Conservation (phyloP, 2,888 invertebrate genomes). For the Pseudococcus longispinus region DNA sequence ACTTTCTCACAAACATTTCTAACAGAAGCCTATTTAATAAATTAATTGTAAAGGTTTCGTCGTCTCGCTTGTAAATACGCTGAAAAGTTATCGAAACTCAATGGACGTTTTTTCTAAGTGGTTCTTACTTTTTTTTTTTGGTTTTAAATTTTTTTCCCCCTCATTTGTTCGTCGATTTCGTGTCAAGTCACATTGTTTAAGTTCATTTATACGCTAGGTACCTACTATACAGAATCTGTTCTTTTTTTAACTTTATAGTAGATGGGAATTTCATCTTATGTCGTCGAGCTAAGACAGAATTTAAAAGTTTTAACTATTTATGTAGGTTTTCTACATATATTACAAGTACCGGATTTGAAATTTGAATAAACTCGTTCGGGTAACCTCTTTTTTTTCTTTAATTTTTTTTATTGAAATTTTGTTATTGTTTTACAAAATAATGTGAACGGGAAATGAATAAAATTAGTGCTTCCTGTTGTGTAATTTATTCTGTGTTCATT, state of each 20-base stretch:
- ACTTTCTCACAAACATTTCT: not conserved
- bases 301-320: not conserved
- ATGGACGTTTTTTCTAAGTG: not conserved
- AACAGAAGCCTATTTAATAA: not conserved
- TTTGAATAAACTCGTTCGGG: not conserved
- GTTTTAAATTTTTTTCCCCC: not conserved
- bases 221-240: not conserved
- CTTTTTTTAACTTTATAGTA: not conserved
- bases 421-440: slow-evolving; percentile 34
- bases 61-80: not conserved
- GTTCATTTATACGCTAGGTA: not conserved
- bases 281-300: not conserved
- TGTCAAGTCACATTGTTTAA: slow-evolving; percentile 3
- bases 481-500: not conserved
- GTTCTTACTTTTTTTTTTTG: not conserved
- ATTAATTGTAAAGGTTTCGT: not conserved
- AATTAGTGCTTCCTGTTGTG: slow-evolving; percentile 38
- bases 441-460: slow-evolving; percentile 23
- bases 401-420: slow-evolving; percentile 17
- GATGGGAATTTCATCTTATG: not conserved
- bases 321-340: not conserved
- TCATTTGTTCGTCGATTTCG: not conserved
- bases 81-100: not conserved
- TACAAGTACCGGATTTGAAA: not conserved
- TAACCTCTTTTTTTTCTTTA: not conserved